These are phyloP conservation scores for Drosophila paramelanica DNA, from an alignment of 2,888 invertebrate species.

Conservation along the genomic window DNA sequence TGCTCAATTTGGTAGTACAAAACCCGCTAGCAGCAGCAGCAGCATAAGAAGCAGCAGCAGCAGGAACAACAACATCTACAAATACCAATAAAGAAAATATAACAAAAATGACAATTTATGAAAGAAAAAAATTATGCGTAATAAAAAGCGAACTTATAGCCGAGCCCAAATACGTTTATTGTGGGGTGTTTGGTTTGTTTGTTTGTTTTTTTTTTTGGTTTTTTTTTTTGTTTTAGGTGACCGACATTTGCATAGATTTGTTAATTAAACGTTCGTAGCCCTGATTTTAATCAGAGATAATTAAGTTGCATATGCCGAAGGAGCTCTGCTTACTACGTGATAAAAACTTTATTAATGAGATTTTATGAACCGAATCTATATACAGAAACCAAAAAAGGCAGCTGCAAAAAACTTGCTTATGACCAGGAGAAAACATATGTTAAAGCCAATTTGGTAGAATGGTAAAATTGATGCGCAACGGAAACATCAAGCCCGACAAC, in stretches of 20 bases:
- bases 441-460: constrained; percentile 41
- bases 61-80: constrained; percentile 9
- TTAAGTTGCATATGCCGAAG: constrained; percentile 67
- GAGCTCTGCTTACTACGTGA: constrained; percentile 49
- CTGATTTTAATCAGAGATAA: constrained; percentile 66
- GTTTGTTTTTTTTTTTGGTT: background rate
- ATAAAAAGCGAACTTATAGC: constrained; percentile 53
- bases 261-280: constrained; percentile 67
- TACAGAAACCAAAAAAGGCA: constrained; percentile 23
- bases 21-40: constrained; percentile 23
- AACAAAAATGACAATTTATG: constrained; percentile 75
- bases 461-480: constrained; percentile 46
- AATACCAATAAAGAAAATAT: constrained; percentile 36
- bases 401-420: constrained; percentile 35
- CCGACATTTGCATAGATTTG: constrained; percentile 72
- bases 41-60: constrained; percentile 33
- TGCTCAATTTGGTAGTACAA: constrained; percentile 67
- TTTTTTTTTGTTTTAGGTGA: constrained; percentile 10
- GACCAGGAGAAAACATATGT: constrained; percentile 46
- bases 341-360: constrained; percentile 67
- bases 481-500: constrained; percentile 62
- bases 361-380: constrained; percentile 59
- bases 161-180: constrained; percentile 30
- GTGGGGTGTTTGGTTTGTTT: constrained; percentile 20
- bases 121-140: constrained; percentile 50